These are phyloP conservation scores for Pelodiscus sinensis DNA, from an alignment of 2,113 vertebrate genomes.

Conservation along the genomic window DNA sequence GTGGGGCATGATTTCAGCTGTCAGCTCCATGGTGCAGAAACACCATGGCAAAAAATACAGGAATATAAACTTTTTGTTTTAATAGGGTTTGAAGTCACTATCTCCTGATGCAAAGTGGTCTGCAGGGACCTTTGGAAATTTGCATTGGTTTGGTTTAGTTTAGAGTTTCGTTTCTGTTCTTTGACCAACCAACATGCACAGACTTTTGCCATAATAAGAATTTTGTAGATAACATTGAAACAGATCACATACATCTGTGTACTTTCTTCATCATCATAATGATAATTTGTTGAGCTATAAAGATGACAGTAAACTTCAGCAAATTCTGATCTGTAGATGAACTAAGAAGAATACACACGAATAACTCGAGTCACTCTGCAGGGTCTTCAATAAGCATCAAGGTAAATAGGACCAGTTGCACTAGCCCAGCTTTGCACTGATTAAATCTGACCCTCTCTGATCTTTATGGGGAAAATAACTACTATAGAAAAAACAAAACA, in stretches of 20 bases:
- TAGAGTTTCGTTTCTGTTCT: too few species aligned
- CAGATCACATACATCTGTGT: background rate
- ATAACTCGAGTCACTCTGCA: background rate
- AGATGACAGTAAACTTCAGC: background rate
- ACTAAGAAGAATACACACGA: background rate
- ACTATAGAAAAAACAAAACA: background rate
- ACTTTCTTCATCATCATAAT: background rate
- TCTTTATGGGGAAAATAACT: slow-evolving; percentile 19
- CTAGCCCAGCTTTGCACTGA: background rate
- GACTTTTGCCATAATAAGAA: slow-evolving; percentile 10
- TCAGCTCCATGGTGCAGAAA: slow-evolving; percentile 33
- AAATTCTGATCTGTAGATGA: background rate
- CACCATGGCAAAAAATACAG: accelerated
- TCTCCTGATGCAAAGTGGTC: background rate
- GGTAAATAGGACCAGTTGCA: background rate
- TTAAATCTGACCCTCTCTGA: background rate
- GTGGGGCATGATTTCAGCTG: background rate
- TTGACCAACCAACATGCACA: background rate
- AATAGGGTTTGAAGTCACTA: background rate
- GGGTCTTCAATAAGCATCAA: accelerated
- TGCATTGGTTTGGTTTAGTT: background rate
- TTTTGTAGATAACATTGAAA: background rate
- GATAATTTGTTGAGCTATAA: background rate
- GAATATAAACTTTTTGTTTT: background rate
- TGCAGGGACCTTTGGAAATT: background rate